Evolutionary conservation across 1,140 invertebrate genomes (phyloP).

Genomic region (Chionoecetes opilio): DNA sequence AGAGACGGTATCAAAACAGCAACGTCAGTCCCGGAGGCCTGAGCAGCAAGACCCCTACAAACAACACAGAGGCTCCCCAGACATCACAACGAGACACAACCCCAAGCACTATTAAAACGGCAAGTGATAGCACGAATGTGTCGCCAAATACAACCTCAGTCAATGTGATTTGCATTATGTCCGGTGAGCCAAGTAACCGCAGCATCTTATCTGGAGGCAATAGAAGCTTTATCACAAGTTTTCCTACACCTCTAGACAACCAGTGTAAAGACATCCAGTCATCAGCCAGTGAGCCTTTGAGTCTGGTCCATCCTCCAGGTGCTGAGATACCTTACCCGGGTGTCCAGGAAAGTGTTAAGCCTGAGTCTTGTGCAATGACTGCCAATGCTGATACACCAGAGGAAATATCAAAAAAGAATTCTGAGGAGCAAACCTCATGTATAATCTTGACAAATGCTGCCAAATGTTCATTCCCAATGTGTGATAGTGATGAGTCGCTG

Average conservation of each 20-base stretch:
- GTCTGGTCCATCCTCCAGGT: not conserved
- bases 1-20: not conserved
- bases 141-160: not conserved
- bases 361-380: not conserved
- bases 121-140: not conserved
- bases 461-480: slow-evolving; percentile 56
- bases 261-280: not conserved
- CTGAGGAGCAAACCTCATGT: slow-evolving; percentile 54
- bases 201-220: not conserved
- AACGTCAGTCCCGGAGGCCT: not conserved
- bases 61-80: not conserved
- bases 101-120: not conserved
- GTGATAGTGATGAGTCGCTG: slow-evolving; percentile 62
- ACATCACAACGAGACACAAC: not conserved
- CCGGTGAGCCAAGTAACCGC: not conserved
- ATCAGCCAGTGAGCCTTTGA: not conserved
- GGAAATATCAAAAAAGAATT: not conserved
- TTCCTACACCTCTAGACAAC: not conserved
- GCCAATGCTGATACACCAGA: not conserved
- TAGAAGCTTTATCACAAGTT: too few relatives aligned
- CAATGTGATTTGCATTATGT: slow-evolving; percentile 47
- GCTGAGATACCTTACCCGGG: not conserved
- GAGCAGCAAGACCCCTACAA: not conserved
- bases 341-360: not conserved
- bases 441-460: slow-evolving; percentile 67